These are phyloP conservation scores for Eubasilissa splendida DNA, from an alignment of 2,888 invertebrate genomes.

Conservation along the genomic window DNA sequence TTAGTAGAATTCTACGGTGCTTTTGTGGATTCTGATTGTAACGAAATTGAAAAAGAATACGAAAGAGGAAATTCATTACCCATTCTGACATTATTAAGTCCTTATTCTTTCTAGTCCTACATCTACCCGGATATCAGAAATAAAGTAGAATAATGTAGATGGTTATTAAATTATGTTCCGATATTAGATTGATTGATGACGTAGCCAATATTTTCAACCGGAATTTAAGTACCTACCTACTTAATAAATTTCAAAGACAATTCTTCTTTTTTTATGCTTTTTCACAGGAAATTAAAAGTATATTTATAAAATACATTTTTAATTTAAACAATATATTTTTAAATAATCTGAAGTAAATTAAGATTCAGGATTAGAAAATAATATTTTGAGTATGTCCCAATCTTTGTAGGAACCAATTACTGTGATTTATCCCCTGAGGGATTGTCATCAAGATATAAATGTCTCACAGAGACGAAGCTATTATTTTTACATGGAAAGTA, in stretches of 20 bases:
- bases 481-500: too few species aligned
- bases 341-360: too few species aligned
- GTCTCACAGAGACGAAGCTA: too few species aligned
- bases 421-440: too few species aligned
- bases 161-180: not conserved
- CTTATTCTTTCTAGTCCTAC: conserved; percentile 9
- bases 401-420: too few species aligned
- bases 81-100: conserved; percentile 17
- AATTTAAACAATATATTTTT: too few species aligned
- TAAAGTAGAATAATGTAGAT: not conserved
- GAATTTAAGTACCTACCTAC: not conserved
- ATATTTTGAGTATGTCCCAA: too few species aligned
- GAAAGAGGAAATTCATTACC: conserved; percentile 21
- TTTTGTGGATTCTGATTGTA: conserved; percentile 36
- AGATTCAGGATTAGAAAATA: too few species aligned
- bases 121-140: not conserved
- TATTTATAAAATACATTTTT: too few species aligned
- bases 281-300: too few species aligned
- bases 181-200: not conserved
- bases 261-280: too few species aligned
- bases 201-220: not conserved
- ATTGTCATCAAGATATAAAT: too few species aligned
- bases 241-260: not conserved
- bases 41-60: conserved; percentile 23
- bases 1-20: not conserved